phyloP scores from a whole-genome alignment of 2,888 invertebrate genomes.

The Ophion costatus region DNA sequence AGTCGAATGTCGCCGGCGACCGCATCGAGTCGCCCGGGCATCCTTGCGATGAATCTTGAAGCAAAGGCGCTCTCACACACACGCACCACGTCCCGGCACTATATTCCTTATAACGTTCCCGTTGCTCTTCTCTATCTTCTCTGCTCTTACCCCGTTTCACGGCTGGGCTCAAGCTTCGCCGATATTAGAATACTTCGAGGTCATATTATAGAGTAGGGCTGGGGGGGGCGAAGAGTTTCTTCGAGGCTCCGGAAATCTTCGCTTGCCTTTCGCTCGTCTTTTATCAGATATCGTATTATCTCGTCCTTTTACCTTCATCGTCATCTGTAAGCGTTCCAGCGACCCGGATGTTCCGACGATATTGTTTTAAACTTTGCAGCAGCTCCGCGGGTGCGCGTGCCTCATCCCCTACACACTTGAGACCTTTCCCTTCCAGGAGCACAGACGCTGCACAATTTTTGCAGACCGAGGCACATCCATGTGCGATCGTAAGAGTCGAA shows the following conservation, averaged over 20 bases:
- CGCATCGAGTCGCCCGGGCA: constrained; percentile 45
- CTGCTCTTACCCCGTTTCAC: constrained; percentile 19
- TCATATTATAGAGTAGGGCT: constrained; percentile 34
- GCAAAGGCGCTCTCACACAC: constrained; percentile 10
- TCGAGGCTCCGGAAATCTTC: constrained; percentile 19
- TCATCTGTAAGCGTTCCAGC: constrained; percentile 33
- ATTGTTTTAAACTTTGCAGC: constrained; percentile 51
- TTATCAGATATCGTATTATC: constrained; percentile 53
- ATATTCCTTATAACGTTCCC: constrained; percentile 56
- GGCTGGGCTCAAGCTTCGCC: constrained; percentile 44
- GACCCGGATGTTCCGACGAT: constrained; percentile 16
- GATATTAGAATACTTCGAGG: constrained; percentile 65
- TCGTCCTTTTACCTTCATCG: constrained; percentile 27
- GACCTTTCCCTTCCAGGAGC: not conserved
- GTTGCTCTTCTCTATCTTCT: constrained; percentile 42
- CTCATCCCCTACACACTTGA: not conserved
- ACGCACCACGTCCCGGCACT: constrained; percentile 33
- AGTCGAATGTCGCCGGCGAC: constrained; percentile 55
- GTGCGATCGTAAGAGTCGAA: not conserved
- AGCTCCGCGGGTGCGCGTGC: not conserved
- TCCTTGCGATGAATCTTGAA: constrained; percentile 47
- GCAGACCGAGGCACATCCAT: not conserved
- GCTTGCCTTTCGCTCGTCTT: constrained; percentile 24
- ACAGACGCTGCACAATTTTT: not conserved
- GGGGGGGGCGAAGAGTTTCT: constrained; percentile 6